Conservation (phyloP, 1,140 invertebrate species). For the Carcinoscorpius rotundicauda region DNA sequence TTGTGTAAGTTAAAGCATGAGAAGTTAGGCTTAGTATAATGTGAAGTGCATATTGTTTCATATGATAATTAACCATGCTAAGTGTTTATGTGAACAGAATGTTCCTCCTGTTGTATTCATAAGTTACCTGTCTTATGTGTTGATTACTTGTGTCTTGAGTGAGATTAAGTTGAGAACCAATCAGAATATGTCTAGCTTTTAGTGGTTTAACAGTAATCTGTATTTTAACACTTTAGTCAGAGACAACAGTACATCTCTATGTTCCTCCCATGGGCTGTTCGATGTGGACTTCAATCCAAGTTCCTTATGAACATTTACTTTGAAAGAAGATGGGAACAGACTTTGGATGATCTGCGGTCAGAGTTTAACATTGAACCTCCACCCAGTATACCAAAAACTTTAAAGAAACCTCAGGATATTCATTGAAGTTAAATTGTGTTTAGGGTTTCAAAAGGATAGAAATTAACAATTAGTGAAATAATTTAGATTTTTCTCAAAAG, state of each 20-base stretch:
- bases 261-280: constrained; percentile 79
- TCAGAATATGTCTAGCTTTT: too few relatives aligned
- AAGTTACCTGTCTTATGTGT: too few relatives aligned
- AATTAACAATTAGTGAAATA: background rate
- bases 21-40: too few relatives aligned
- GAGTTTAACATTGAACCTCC: constrained; percentile 30
- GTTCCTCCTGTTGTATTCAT: too few relatives aligned
- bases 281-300: constrained; percentile 58
- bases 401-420: background rate
- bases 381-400: too few relatives aligned
- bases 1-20: too few relatives aligned
- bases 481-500: background rate
- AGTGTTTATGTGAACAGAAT: too few relatives aligned
- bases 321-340: constrained; percentile 88
- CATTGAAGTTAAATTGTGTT: background rate
- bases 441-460: background rate
- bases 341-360: constrained; percentile 60
- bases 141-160: too few relatives aligned
- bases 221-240: constrained; percentile 43
- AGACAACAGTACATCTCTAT: constrained; percentile 58
- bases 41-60: too few relatives aligned
- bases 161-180: too few relatives aligned
- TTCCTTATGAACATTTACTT: constrained; percentile 75
- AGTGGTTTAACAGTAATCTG: too few relatives aligned
- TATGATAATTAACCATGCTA: too few relatives aligned